Percentiles rank a stretch among this genome's conserved stretches.
Conservation (phyloP, 1,140 invertebrate genomes). For the Lepidotrigona ventralis region DNA sequence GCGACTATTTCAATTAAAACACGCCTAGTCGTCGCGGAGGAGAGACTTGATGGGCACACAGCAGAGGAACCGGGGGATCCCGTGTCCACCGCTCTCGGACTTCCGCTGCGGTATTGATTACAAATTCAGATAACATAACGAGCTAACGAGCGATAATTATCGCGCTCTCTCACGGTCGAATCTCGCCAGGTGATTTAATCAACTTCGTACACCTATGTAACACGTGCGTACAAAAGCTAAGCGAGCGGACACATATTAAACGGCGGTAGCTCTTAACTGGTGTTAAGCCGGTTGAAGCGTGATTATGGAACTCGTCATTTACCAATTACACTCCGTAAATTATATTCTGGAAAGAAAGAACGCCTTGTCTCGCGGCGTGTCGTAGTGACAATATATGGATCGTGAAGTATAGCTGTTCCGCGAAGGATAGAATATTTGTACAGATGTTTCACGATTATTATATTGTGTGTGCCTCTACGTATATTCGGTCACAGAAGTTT, state of each 20-base stretch:
- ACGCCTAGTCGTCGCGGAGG: neutral
- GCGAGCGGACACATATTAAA: constrained; percentile 9
- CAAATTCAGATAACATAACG: constrained; percentile 69
- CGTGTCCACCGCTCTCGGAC: constrained; percentile 11
- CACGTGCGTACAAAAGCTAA: neutral
- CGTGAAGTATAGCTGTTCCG: too few relatives aligned
- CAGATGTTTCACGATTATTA: too few relatives aligned
- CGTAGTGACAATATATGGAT: too few relatives aligned
- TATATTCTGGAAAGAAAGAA: neutral
- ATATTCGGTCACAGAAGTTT: too few relatives aligned
- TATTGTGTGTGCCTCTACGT: too few relatives aligned
- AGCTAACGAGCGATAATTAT: constrained; percentile 71
- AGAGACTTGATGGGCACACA: neutral
- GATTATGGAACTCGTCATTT: constrained; percentile 36
- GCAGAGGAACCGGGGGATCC: neutral
- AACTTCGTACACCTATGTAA: constrained; percentile 50
- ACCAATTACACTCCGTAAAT: constrained; percentile 34
- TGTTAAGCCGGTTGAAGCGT: constrained; percentile 25
- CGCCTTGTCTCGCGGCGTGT: neutral
- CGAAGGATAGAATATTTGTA: too few relatives aligned
- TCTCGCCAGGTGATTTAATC: constrained; percentile 68
- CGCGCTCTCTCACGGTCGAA: constrained; percentile 53
- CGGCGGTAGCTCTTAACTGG: constrained; percentile 33
- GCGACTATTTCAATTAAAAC: constrained; percentile 39
- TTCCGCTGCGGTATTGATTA: constrained; percentile 65